Evolutionary conservation across 2,888 invertebrate species (phyloP), one percentile per base, ranked within the genome.

Genomic region (Caenorhabditis parvicauda): DNA sequence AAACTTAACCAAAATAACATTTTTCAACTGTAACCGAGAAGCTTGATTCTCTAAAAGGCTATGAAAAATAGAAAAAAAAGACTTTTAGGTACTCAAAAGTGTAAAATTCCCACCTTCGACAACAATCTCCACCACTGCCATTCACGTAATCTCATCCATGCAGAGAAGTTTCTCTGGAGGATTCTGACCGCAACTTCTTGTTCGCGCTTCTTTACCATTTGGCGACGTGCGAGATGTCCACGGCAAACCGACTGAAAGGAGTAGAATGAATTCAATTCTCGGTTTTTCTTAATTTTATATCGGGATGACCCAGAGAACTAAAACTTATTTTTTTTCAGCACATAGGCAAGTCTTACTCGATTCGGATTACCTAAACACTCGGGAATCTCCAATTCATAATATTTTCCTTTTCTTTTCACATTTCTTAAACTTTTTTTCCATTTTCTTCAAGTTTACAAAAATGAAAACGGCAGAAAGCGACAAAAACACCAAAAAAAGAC

Each of bases 91-190:
- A 32, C 9, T 14, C 35, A 32, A 12, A 17, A 41, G 19, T 12
- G 19, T 41, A 41, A n/a, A n/a, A n/a, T n/a, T n/a, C n/a, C n/a
- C 60, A 83, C 84, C 87, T 99, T 99, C 29, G 96, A 98, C 82
- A 98, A 96, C 70, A 99, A 86, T 76, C 98, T 87, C 98, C 98
- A 99, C 98, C 98, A 99, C 77, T 95, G 93, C 98, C 98, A 99
- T 83, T 99, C 96, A 65, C 96, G 87, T 41, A 99, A 86, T 83
- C 98, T 96, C 70, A 99, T 85, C 82, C 98, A 99, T 0, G 98
- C 95, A 3, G 94, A 90, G 83, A 98, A 98, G 84, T 99, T 99
- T 76, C 99, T 17, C 84, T 99, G 98, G 74, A 99, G 93, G 66
- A 99, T 94, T 60, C 95, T 88, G 78, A 99, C 96, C 1, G 98